phyloP scores from a whole-genome alignment of 1,140 invertebrate genomes.

The Telenomus remus region DNA sequence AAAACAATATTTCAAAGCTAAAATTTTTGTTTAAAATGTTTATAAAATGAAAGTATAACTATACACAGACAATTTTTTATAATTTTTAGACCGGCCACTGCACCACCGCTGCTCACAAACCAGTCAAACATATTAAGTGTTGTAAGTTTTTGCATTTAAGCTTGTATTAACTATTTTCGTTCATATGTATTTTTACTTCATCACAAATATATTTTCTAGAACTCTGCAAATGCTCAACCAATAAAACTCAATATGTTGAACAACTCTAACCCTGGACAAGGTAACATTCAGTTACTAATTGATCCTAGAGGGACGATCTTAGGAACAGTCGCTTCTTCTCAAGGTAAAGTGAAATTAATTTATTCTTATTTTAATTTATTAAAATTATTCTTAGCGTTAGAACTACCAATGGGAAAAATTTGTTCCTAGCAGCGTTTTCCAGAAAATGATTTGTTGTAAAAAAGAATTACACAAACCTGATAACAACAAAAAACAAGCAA shows the following conservation, averaged over 20 bases:
- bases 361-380: too few species aligned
- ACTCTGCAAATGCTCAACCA: constrained; percentile 62
- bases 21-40: too few species aligned
- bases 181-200: constrained; percentile 3
- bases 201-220: constrained; percentile 21
- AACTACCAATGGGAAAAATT: too few species aligned
- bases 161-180: neutral
- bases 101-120: constrained; percentile 57
- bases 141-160: constrained; percentile 61
- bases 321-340: constrained; percentile 69
- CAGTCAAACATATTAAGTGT: constrained; percentile 61
- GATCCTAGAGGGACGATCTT: constrained; percentile 76
- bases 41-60: too few species aligned
- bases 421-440: too few species aligned
- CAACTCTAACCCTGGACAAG: constrained; percentile 64
- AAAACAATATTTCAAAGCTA: constrained; percentile 6
- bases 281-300: constrained; percentile 76
- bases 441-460: too few species aligned
- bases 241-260: constrained; percentile 72
- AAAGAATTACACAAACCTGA: too few species aligned
- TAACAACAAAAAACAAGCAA: too few species aligned
- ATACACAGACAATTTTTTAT: neutral
- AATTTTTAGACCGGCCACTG: constrained; percentile 59
- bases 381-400: too few species aligned
- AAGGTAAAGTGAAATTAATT: constrained; percentile 53